These are phyloP conservation scores for Clepsis dumicolana DNA, from an alignment of 2,888 invertebrate genomes.

Conservation along the genomic window DNA sequence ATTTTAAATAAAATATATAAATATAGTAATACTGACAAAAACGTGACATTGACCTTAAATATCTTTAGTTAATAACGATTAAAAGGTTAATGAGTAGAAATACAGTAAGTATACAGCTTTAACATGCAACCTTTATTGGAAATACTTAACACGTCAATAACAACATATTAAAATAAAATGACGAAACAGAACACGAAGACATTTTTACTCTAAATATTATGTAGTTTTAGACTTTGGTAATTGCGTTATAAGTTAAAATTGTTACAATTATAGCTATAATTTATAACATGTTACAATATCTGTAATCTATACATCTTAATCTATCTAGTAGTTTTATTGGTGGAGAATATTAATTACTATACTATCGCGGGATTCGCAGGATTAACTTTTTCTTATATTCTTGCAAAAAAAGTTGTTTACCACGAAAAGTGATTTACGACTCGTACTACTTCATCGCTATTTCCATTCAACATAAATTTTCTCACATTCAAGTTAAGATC, in stretches of 20 bases:
- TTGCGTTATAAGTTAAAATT: slow-evolving; percentile 47
- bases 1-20: slow-evolving; percentile 29
- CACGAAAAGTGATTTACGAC: not conserved
- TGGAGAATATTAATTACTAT: slow-evolving; percentile 9
- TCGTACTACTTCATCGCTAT: no score
- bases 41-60: slow-evolving; percentile 22
- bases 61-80: not conserved
- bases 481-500: not conserved
- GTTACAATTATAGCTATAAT: no score
- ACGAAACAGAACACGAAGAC: slow-evolving; percentile 48
- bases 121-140: slow-evolving; percentile 10
- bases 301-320: not conserved
- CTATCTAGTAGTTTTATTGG: slow-evolving; percentile 14
- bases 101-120: not conserved
- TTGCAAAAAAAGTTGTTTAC: not conserved
- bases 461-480: not conserved
- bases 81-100: not conserved
- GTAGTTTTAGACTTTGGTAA: slow-evolving; percentile 57
- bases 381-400: not conserved
- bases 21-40: slow-evolving; percentile 48
- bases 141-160: not conserved
- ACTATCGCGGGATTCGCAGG: not conserved
- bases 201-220: not conserved
- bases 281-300: not conserved
- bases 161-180: slow-evolving; percentile 23